These are phyloP conservation scores for Australoheros facetus DNA, from an alignment of 2,797 vertebrate species.

Conservation along the genomic window DNA sequence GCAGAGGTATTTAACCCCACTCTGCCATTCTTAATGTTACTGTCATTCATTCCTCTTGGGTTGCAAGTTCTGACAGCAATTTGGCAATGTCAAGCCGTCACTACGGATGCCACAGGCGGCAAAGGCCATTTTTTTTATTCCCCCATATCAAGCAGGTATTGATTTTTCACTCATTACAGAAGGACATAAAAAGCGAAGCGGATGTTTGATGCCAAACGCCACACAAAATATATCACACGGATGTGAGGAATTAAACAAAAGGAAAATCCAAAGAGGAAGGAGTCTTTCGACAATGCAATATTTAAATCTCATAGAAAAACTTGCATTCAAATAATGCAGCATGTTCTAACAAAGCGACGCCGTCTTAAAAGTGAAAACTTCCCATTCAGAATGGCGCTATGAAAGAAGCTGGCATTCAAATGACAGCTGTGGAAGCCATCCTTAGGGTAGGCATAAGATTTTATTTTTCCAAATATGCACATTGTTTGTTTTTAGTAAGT, in stretches of 20 bases:
- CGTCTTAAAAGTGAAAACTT: background rate
- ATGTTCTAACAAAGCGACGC: background rate
- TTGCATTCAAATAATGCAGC: background rate
- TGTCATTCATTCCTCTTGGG: slow-evolving; percentile 74
- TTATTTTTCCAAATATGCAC: slow-evolving; percentile 46
- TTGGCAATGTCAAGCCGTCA: slow-evolving; percentile 60
- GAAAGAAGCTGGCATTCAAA: slow-evolving; percentile 36
- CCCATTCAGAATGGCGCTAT: slow-evolving; percentile 25
- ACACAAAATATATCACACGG: slow-evolving; percentile 51
- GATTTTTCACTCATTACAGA: slow-evolving; percentile 74
- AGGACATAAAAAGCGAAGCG: slow-evolving; percentile 70
- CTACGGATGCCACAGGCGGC: slow-evolving; percentile 52
- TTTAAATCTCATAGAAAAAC: slow-evolving; percentile 6
- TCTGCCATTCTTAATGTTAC: slow-evolving; percentile 64
- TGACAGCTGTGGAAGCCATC: slow-evolving; percentile 47
- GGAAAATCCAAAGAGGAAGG: slow-evolving; percentile 24
- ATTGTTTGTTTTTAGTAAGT: slow-evolving; percentile 57
- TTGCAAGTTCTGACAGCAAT: slow-evolving; percentile 75
- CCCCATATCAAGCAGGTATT: slow-evolving; percentile 66
- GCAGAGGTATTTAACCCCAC: slow-evolving; percentile 64
- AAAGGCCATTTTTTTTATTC: slow-evolving; percentile 70
- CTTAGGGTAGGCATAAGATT: slow-evolving; percentile 43
- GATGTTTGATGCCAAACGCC: slow-evolving; percentile 67
- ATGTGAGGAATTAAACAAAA: slow-evolving; percentile 5
- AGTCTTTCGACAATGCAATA: background rate